Percentiles rank a stretch among this genome's conserved stretches.
Conservation (phyloP, 2,888 invertebrate genomes). For the Sinotaia quadrata region DNA sequence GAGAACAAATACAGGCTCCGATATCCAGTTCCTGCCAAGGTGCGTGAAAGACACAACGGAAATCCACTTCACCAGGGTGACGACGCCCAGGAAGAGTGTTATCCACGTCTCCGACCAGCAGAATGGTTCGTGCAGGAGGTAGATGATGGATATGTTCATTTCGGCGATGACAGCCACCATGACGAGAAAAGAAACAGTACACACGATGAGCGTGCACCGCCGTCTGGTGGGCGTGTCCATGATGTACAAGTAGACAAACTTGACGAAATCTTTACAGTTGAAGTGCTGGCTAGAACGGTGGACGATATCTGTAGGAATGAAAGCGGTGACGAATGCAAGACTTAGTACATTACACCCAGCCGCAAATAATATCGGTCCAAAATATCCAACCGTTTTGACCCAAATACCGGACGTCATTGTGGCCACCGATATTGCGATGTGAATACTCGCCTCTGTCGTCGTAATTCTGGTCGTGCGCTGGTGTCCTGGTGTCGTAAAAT, state of each 20-base stretch:
- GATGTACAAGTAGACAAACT: constrained; percentile 36
- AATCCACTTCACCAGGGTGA: constrained; percentile 28
- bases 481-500: constrained; percentile 35
- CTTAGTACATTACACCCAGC: constrained; percentile 13
- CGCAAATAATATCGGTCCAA: constrained; percentile 27
- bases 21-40: constrained; percentile 18
- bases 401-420: constrained; percentile 28
- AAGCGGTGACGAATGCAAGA: constrained; percentile 6
- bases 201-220: constrained; percentile 27
- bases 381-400: constrained; percentile 30
- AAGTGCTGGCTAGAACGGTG: background rate
- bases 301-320: constrained; percentile 30
- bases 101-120: constrained; percentile 36
- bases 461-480: constrained; percentile 37
- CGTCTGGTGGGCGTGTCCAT: constrained; percentile 28
- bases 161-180: constrained; percentile 25
- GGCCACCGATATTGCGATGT: constrained; percentile 17
- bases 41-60: constrained; percentile 15
- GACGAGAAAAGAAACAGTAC: constrained; percentile 26
- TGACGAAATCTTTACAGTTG: constrained; percentile 14
- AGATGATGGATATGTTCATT: constrained; percentile 25
- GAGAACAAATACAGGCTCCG: constrained; percentile 27
- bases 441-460: constrained; percentile 30
- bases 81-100: constrained; percentile 19
- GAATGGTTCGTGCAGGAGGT: constrained; percentile 33